Base-by-base conservation (phyloP, 1,140 invertebrate species). In the Drosophila pectinifera region DNA sequence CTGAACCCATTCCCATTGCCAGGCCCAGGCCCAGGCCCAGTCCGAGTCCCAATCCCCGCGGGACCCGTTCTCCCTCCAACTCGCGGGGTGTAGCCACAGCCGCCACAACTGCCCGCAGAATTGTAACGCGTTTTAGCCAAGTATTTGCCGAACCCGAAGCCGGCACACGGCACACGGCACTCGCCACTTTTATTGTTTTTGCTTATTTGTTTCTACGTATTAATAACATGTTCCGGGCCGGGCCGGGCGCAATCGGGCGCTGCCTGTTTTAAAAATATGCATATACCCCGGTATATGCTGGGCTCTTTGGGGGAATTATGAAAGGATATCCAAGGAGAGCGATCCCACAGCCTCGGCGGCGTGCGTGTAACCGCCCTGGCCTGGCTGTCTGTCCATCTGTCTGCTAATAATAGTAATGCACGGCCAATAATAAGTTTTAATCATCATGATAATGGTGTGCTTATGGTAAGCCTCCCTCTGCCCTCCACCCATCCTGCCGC, bases 201-300 rank as follows among this genome's bases (percentile, higher is more conserved):
- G 83, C 83, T 88, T 88, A 88, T 88, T 88, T 89, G 83, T 88
- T 88, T 88, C 83, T 88, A 88, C 83, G 83, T 89, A 88, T 88
- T 88, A 88, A 88, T 88, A 88, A 88, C 83, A 88, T 89, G 83
- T 88, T 88, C 36, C 69, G 78, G 78, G 8, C 48, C 46, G 65
- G 65, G 70, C 62, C n/a, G n/a, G n/a, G n/a, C n/a, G n/a, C n/a
- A n/a, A n/a, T 69, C 65, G 57, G 74, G 68, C 82, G 84, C 68
- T 77, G 83, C 72, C 80, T 83, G 83, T 78, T 85, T 72, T 85
- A 85, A 85, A 85, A 85, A 85, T 85, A 85, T 85, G 81, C 81
- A 85, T 85, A 88, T 64, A 48, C 26, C 26, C 28, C 10, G 56
- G 14, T n/a, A n/a, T n/a, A n/a, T n/a, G n/a, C 18, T 22, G n/a